Conservation (phyloP, 2,888 invertebrate species). For the Melieria picta region DNA sequence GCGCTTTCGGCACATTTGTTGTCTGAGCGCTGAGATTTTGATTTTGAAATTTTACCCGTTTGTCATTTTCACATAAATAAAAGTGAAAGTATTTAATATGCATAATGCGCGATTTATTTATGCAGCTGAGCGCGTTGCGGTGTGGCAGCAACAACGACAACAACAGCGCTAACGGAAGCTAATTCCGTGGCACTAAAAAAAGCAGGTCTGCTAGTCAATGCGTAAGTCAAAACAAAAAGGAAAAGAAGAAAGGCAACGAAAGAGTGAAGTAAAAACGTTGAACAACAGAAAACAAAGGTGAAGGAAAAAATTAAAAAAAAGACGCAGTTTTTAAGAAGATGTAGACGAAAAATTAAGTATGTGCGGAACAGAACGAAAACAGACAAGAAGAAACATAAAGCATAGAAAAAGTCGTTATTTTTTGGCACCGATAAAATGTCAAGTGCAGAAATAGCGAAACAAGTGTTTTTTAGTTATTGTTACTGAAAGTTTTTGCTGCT, state of each 20-base stretch:
- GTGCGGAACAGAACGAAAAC: too few species aligned
- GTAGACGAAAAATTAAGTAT: not conserved
- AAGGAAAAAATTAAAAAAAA: not conserved
- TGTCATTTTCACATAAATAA: slow-evolving; percentile 37
- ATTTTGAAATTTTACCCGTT: slow-evolving; percentile 4
- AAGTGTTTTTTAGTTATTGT: too few species aligned
- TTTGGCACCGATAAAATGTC: too few species aligned
- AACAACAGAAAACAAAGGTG: not conserved
- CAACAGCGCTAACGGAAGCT: not conserved
- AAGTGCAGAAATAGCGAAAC: too few species aligned
- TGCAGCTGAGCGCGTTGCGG: slow-evolving; percentile 5
- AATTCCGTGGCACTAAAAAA: slow-evolving; percentile 21
- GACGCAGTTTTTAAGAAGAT: not conserved
- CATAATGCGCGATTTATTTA: slow-evolving; percentile 48
- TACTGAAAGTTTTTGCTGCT: too few species aligned
- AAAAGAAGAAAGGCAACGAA: not conserved
- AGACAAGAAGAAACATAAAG: too few species aligned
- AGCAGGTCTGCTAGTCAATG: not conserved
- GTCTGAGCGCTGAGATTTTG: not conserved
- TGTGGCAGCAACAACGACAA: not conserved
- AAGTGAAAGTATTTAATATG: slow-evolving; percentile 61
- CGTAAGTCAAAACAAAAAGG: not conserved
- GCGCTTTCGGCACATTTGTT: too few species aligned
- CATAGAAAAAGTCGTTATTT: too few species aligned
- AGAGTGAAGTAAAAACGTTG: not conserved